These are phyloP conservation scores for Thalpophila matura DNA, from an alignment of 2,888 invertebrate species.

Conservation along the genomic window DNA sequence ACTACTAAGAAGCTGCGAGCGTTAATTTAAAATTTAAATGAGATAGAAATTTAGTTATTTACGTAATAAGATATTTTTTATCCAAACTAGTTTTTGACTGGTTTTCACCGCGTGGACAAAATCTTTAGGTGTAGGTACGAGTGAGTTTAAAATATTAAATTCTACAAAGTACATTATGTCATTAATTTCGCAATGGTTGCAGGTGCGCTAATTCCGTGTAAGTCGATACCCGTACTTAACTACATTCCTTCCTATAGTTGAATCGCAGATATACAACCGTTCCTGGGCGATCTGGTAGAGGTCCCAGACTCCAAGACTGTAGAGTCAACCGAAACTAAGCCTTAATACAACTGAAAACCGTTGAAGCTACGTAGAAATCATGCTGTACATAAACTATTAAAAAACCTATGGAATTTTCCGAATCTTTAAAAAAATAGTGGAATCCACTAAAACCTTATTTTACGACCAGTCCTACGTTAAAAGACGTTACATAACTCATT, in stretches of 20 bases:
- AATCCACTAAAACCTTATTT: constrained; percentile 22
- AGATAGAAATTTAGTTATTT: constrained; percentile 58
- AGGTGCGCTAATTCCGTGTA: no score
- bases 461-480: constrained; percentile 41
- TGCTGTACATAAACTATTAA: neutral
- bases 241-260: no score
- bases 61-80: constrained; percentile 51
- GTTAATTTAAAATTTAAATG: constrained; percentile 49
- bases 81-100: constrained; percentile 47
- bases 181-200: no score
- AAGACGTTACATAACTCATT: constrained; percentile 13
- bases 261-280: no score
- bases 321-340: no score
- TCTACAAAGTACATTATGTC: no score
- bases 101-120: constrained; percentile 30
- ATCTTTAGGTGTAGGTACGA: neutral
- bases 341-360: no score
- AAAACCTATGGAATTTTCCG: constrained; percentile 20
- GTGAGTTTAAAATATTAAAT: no score
- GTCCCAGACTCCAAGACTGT: no score
- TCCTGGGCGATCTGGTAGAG: no score
- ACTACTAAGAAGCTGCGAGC: constrained; percentile 17
- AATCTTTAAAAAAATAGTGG: neutral
- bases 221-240: no score
- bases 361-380: neutral